These are phyloP conservation scores for Melierax canorus DNA, from an alignment of 2,113 vertebrate genomes.

Conservation along the genomic window DNA sequence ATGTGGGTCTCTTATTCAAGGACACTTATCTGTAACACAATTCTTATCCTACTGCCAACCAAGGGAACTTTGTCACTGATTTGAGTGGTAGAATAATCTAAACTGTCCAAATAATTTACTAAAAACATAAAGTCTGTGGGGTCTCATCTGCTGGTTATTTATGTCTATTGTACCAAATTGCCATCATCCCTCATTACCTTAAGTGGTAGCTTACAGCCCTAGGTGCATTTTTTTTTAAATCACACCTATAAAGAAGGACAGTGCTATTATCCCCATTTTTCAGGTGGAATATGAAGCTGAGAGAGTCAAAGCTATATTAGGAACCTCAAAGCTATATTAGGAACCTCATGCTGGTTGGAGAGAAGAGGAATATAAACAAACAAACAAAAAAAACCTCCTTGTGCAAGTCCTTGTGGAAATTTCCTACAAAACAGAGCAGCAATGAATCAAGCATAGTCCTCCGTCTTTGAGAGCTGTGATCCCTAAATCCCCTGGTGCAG, in stretches of 20 bases:
- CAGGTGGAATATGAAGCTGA: background rate
- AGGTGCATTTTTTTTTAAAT: background rate
- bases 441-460: background rate
- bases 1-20: background rate
- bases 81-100: background rate
- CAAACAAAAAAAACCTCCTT: background rate
- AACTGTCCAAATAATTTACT: background rate
- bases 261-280: background rate
- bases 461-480: background rate
- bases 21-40: background rate
- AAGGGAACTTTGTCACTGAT: background rate
- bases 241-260: background rate
- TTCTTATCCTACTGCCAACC: background rate
- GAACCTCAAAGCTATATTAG: background rate
- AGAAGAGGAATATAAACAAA: background rate
- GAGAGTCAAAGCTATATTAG: background rate
- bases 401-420: background rate
- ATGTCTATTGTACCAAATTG: background rate
- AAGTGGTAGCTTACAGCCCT: background rate
- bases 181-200: background rate
- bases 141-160: background rate
- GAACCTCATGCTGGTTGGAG: background rate
- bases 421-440: background rate
- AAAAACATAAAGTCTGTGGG: background rate
- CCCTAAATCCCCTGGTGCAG: background rate